Evolutionary conservation across 2,888 invertebrate species (phyloP).

Genomic region (Rhopalosiphum nymphaeae): DNA sequence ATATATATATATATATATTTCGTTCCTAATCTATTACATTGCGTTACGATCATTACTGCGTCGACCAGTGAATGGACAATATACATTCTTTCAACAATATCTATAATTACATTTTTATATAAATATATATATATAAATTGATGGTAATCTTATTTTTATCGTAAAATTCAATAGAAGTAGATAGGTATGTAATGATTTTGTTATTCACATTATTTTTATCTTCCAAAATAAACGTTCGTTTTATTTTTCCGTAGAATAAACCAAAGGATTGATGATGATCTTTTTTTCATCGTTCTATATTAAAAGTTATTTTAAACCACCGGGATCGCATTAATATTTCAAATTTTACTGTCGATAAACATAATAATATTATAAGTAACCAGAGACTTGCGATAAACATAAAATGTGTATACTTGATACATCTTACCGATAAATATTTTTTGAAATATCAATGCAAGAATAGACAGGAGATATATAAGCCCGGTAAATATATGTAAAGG

Average conservation of each 20-base stretch:
- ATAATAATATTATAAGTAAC: too few relatives aligned
- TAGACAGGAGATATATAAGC: neutral
- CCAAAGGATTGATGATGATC: neutral
- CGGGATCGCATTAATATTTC: too few relatives aligned
- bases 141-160: neutral
- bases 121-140: neutral
- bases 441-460: neutral
- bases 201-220: neutral
- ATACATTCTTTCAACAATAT: neutral
- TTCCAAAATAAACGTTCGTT: neutral
- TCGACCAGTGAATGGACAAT: neutral
- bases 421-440: neutral
- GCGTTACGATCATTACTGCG: neutral
- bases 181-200: neutral
- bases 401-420: neutral
- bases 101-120: neutral
- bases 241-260: neutral
- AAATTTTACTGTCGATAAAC: too few relatives aligned
- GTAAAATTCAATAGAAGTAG: neutral
- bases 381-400: neutral
- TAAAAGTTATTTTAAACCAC: too few relatives aligned
- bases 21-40: neutral
- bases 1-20: neutral
- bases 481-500: neutral
- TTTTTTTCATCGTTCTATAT: neutral